phyloP scores from a whole-genome alignment of 2,113 vertebrate species.

The Xenus cinereus region DNA sequence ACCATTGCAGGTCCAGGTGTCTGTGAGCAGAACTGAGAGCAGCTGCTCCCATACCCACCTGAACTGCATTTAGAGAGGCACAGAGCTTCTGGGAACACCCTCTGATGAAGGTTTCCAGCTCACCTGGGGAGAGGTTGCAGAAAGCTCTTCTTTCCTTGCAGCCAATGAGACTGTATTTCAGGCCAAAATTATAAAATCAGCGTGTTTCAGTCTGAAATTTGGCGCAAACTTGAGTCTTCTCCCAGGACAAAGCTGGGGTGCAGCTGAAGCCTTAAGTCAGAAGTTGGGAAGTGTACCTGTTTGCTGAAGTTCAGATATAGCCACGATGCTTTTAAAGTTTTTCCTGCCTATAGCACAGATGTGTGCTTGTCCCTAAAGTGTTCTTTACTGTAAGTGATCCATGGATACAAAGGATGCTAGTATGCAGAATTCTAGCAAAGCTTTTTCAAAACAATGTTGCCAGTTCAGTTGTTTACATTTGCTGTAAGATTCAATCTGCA shows the following conservation, averaged over 20 bases:
- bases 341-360: background rate
- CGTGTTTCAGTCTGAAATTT: fast-evolving
- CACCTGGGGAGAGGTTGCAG: background rate
- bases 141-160: background rate
- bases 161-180: fast-evolving
- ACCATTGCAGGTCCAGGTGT: fast-evolving
- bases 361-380: background rate
- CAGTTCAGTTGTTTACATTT: slow-evolving; percentile 6
- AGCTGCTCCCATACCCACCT: background rate
- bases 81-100: background rate
- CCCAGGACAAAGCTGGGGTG: background rate
- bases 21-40: fast-evolving
- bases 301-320: background rate
- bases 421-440: background rate
- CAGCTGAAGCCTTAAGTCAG: background rate
- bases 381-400: background rate
- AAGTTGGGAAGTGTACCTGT: background rate
- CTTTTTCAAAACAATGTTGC: background rate
- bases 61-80: background rate
- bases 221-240: background rate
- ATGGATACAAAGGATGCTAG: background rate
- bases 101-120: fast-evolving
- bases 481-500: background rate
- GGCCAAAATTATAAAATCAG: background rate
- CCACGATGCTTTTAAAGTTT: background rate